These are phyloP conservation scores for Conger conger DNA, from an alignment of 2,113 vertebrate genomes.

Conservation along the genomic window DNA sequence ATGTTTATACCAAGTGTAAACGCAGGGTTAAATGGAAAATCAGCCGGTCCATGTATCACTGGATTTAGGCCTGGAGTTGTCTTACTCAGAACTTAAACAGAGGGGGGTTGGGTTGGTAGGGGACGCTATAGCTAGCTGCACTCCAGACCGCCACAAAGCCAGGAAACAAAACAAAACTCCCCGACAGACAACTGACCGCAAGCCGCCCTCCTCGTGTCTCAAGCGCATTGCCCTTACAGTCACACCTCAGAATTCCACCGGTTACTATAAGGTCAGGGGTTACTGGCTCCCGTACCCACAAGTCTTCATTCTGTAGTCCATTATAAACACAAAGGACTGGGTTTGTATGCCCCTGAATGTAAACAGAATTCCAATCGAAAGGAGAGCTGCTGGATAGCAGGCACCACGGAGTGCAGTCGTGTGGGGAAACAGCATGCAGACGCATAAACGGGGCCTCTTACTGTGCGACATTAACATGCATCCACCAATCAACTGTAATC, in stretches of 20 bases:
- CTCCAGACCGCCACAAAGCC: background rate
- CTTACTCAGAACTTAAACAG: conserved; percentile 4
- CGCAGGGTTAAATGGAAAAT: conserved; percentile 37
- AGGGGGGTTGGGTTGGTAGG: background rate
- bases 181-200: too few relatives aligned
- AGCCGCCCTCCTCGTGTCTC: too few relatives aligned
- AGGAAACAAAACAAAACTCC: too few relatives aligned
- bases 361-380: background rate
- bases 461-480: background rate
- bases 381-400: background rate
- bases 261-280: background rate
- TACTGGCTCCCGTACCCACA: background rate
- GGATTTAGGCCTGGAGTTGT: conserved; percentile 28
- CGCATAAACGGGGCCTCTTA: too few relatives aligned
- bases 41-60: conserved; percentile 28
- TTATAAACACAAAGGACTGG: background rate
- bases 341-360: background rate
- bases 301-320: background rate
- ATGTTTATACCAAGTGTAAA: too few relatives aligned
- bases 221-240: too few relatives aligned
- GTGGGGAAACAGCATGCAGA: background rate
- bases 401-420: background rate
- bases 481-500: background rate
- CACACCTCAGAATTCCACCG: too few relatives aligned
- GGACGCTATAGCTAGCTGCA: background rate